Conservation (phyloP, 2,113 vertebrate genomes). For the Syngnathus typhle region DNA sequence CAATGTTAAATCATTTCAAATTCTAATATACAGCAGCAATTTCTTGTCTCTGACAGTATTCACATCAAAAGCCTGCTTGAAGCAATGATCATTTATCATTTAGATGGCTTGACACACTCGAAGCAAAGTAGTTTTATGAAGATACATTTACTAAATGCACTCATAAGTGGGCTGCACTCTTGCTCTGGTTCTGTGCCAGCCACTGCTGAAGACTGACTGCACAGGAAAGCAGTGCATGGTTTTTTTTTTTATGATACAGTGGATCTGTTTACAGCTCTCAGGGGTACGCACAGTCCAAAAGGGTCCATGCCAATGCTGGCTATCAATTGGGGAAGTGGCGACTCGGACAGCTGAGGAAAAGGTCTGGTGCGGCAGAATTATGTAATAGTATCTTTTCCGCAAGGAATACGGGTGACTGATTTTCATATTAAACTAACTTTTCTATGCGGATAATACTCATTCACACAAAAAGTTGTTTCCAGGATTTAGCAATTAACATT, state of each 20-base stretch:
- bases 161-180: slow-evolving; percentile 5
- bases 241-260: slow-evolving; percentile 52
- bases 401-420: slow-evolving; percentile 9
- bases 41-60: slow-evolving; percentile 3
- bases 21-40: slow-evolving; percentile 17
- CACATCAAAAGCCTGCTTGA: slow-evolving; percentile 11
- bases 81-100: slow-evolving; percentile 26
- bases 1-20: slow-evolving; percentile 3
- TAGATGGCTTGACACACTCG: slow-evolving; percentile 12
- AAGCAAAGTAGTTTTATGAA: slow-evolving; percentile 10
- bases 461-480: neutral
- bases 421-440: slow-evolving; percentile 4
- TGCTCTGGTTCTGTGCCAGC: slow-evolving; percentile 18
- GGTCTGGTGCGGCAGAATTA: slow-evolving; percentile 28
- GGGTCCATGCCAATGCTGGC: slow-evolving; percentile 32
- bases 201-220: slow-evolving; percentile 23
- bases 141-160: slow-evolving; percentile 27
- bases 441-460: neutral
- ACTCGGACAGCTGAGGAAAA: slow-evolving; percentile 9
- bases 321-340: slow-evolving; percentile 19
- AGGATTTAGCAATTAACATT: neutral
- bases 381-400: slow-evolving; percentile 25
- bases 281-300: slow-evolving; percentile 28
- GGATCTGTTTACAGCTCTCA: slow-evolving; percentile 55
- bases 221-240: slow-evolving; percentile 33